Evolutionary conservation across 1,140 invertebrate genomes (phyloP).

Genomic region (Calliphora vicina): DNA sequence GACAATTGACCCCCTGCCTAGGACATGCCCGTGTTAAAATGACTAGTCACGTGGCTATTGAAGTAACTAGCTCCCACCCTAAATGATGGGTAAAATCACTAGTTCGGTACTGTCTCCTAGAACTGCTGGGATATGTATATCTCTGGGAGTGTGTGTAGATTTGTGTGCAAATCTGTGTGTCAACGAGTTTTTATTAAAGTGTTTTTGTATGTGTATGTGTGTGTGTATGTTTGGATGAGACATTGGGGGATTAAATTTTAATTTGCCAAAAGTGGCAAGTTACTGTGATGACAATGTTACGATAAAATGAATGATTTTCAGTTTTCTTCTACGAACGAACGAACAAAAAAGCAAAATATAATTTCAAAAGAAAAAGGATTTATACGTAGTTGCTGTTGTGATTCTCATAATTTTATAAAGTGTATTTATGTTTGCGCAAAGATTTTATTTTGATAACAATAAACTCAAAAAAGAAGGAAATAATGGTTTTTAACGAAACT

Average conservation of each 20-base stretch:
- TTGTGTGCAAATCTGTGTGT: neutral
- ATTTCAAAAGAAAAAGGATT: neutral
- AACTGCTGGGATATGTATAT: too few species aligned
- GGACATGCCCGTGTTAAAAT: too few species aligned
- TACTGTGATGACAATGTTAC: slow-evolving; percentile 24
- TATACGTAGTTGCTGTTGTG: neutral
- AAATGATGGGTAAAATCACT: too few species aligned
- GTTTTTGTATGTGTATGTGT: neutral
- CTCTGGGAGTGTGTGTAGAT: neutral
- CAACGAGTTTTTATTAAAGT: neutral
- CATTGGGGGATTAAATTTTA: slow-evolving; percentile 32
- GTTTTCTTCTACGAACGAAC: too few species aligned
- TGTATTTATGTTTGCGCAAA: neutral
- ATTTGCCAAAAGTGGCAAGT: slow-evolving; percentile 32
- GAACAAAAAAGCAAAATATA: neutral
- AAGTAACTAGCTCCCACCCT: too few species aligned
- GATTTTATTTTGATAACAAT: neutral
- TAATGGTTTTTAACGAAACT: too few species aligned
- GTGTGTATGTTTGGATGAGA: neutral
- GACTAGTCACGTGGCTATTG: too few species aligned
- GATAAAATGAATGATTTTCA: slow-evolving; percentile 22
- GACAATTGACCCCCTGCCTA: too few species aligned
- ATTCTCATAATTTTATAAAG: slow-evolving; percentile 1
- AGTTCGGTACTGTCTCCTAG: too few species aligned
- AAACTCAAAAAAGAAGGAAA: too few species aligned